phyloP scores from a whole-genome alignment of 2,113 vertebrate species.

The Nibea albiflora region DNA sequence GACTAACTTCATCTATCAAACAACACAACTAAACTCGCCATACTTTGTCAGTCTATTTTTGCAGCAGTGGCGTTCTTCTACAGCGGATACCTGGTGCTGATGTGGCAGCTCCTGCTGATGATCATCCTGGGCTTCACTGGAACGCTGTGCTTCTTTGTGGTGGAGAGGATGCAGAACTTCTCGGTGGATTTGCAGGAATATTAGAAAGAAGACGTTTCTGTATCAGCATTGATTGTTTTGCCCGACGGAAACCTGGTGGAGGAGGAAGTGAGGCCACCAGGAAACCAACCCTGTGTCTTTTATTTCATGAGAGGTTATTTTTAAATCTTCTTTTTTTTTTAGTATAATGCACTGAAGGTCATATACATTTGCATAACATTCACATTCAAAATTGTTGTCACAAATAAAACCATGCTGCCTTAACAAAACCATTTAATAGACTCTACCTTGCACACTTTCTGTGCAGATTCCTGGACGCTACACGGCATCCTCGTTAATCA shows the following conservation, averaged over 20 bases:
- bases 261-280: not conserved
- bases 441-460: constrained; percentile 27
- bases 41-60: constrained; percentile 89
- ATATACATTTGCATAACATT: not conserved
- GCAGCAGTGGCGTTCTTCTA: constrained; percentile 97
- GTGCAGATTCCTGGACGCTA: not conserved
- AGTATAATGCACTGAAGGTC: not conserved
- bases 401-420: constrained; percentile 2
- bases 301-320: constrained; percentile 15
- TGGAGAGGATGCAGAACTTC: constrained; percentile 84
- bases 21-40: not conserved
- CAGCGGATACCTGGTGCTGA: constrained; percentile 93
- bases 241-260: not conserved
- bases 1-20: not conserved
- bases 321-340: not conserved
- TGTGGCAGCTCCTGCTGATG: constrained; percentile 97
- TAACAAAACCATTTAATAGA: not conserved
- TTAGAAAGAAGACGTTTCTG: constrained; percentile 32
- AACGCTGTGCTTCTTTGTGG: constrained; percentile 92
- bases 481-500: not conserved
- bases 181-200: constrained; percentile 71
- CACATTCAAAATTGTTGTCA: not conserved
- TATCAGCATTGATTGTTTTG: constrained; percentile 8
- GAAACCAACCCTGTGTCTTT: constrained; percentile 1
- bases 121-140: constrained; percentile 91